phyloP scores from a whole-genome alignment of 2,797 vertebrate genomes.

The Amazona ochrocephala region DNA sequence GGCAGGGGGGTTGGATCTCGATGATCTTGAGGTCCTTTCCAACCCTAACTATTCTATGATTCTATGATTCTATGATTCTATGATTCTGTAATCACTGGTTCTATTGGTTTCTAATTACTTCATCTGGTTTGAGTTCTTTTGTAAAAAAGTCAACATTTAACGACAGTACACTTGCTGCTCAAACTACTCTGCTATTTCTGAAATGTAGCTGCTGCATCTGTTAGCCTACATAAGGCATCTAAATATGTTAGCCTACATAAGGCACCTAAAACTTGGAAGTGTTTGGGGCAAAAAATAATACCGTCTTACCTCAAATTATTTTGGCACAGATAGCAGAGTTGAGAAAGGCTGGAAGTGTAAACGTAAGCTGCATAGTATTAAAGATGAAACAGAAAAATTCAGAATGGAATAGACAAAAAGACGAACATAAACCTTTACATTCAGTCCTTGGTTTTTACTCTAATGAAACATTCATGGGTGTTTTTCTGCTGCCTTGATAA shows the following conservation, averaged over 20 bases:
- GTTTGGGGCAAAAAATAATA: neutral
- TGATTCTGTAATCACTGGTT: neutral
- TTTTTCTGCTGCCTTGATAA: neutral
- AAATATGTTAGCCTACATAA: neutral
- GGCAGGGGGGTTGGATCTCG: too few relatives aligned
- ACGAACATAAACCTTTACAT: neutral
- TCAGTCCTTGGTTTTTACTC: neutral
- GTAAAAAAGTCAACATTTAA: neutral
- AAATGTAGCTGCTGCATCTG: neutral
- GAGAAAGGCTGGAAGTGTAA: neutral
- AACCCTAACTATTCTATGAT: too few relatives aligned
- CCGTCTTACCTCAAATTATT: neutral
- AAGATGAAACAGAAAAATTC: neutral
- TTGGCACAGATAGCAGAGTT: neutral
- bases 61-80: too few relatives aligned
- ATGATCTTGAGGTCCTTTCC: too few relatives aligned
- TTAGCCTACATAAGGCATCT: too few relatives aligned
- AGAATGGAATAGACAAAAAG: neutral
- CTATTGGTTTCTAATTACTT: neutral
- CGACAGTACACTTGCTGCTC: neutral
- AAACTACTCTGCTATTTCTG: neutral
- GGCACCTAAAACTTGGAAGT: neutral
- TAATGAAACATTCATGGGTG: neutral
- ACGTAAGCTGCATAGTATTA: neutral
- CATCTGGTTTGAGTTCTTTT: neutral